Conservation (phyloP, 2,888 invertebrate genomes). For the Mellilla xanthometata region DNA sequence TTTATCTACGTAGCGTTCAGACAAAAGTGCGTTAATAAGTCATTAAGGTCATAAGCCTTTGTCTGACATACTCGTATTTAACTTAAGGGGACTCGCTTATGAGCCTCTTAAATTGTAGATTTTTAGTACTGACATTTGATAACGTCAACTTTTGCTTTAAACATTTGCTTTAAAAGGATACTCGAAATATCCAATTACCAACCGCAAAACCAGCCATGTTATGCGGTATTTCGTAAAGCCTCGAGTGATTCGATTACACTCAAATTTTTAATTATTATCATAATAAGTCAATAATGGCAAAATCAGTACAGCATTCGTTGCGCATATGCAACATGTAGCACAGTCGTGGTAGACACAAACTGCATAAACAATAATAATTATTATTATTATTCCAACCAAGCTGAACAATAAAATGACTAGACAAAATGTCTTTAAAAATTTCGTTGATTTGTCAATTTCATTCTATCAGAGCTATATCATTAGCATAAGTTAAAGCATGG, state of each 20-base stretch:
- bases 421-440: constrained; percentile 66
- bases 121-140: constrained; percentile 5
- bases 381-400: constrained; percentile 41
- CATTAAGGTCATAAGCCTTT: constrained; percentile 13
- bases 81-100: background rate
- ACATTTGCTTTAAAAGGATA: constrained; percentile 1
- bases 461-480: constrained; percentile 48
- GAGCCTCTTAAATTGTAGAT: constrained; percentile 2
- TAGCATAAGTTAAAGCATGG: constrained; percentile 49
- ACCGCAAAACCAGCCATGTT: constrained; percentile 2
- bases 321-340: background rate
- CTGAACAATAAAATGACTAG: constrained; percentile 67
- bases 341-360: constrained; percentile 6
- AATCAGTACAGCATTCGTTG: constrained; percentile 12
- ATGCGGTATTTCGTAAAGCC: constrained; percentile 1
- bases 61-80: constrained; percentile 8
- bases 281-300: constrained; percentile 12
- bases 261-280: constrained; percentile 1
- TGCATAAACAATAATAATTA: constrained; percentile 6
- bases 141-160: background rate
- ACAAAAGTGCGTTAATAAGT: constrained; percentile 18
- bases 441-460: constrained; percentile 65
- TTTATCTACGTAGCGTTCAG: constrained; percentile 17
- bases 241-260: constrained; percentile 8
- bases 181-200: constrained; percentile 1